Conservation (phyloP, 1,140 invertebrate genomes). For the Diploscapter pachys region DNA sequence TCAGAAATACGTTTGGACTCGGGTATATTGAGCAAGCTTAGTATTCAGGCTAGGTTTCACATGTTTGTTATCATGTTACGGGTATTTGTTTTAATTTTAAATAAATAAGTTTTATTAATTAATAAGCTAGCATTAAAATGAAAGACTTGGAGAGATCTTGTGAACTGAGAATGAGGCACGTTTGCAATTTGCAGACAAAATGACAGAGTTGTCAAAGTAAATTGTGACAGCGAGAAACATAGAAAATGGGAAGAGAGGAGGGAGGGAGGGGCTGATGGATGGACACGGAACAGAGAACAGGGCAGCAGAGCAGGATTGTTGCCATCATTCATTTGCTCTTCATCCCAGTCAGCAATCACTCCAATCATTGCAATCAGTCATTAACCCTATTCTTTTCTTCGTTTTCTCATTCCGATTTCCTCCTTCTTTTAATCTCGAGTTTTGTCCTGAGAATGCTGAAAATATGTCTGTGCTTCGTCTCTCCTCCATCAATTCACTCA, state of each 20-base stretch:
- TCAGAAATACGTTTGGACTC: too few species aligned
- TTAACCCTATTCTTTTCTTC: not conserved
- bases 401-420: constrained; percentile 11
- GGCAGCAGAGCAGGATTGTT: not conserved
- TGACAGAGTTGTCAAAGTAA: too few species aligned
- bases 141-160: too few species aligned
- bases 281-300: not conserved
- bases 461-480: constrained; percentile 8
- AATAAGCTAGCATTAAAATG: too few species aligned
- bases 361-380: not conserved
- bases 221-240: not conserved
- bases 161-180: too few species aligned
- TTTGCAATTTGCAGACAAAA: too few species aligned
- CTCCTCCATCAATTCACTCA: constrained; percentile 30
- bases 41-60: too few species aligned
- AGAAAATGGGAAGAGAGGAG: not conserved
- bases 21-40: too few species aligned
- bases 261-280: not conserved
- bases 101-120: too few species aligned
- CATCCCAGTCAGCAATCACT: not conserved
- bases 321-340: not conserved
- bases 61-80: too few species aligned
- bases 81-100: too few species aligned
- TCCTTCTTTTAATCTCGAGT: constrained; percentile 39
- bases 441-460: constrained; percentile 57